Conservation (phyloP, 2,113 vertebrate genomes). For the Larimichthys crocea region DNA sequence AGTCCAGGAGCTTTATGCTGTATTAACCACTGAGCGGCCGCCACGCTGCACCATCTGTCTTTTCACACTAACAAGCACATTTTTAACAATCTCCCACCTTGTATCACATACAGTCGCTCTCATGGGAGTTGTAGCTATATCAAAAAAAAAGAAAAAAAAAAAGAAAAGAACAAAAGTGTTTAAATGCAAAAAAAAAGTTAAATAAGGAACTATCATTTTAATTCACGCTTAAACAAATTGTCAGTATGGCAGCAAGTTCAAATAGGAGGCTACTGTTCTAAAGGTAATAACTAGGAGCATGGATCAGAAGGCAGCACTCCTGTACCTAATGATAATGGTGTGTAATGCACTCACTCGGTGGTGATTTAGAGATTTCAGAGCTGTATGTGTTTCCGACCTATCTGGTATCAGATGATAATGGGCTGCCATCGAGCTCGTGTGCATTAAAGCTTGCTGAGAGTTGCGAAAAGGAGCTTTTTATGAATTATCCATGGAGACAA, state of each 20-base stretch:
- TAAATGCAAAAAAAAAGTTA: not conserved
- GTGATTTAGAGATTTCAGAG: not conserved
- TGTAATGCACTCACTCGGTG: not conserved
- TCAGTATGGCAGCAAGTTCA: not conserved
- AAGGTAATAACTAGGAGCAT: not conserved
- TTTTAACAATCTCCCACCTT: not conserved
- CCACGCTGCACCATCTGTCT: constrained; percentile 23
- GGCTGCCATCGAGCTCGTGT: not conserved
- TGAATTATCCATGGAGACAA: constrained; percentile 50
- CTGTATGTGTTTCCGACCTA: not conserved
- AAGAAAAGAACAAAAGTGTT: not conserved
- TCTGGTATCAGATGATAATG: constrained; percentile 21
- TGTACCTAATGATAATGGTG: constrained; percentile 34
- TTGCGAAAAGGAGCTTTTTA: constrained; percentile 21
- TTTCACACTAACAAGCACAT: constrained; percentile 34
- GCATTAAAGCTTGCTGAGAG: constrained; percentile 31
- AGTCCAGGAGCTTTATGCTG: constrained; percentile 9
- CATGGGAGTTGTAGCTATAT: not conserved
- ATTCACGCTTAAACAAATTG: not conserved
- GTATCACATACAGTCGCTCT: not conserved
- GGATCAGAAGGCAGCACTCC: not conserved
- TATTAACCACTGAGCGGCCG: constrained; percentile 12
- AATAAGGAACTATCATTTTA: not conserved
- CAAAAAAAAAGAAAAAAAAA: not conserved
- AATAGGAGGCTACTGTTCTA: not conserved